Base-by-base conservation (phyloP, 1,140 invertebrate genomes). In the Conus ventricosus region DNA sequence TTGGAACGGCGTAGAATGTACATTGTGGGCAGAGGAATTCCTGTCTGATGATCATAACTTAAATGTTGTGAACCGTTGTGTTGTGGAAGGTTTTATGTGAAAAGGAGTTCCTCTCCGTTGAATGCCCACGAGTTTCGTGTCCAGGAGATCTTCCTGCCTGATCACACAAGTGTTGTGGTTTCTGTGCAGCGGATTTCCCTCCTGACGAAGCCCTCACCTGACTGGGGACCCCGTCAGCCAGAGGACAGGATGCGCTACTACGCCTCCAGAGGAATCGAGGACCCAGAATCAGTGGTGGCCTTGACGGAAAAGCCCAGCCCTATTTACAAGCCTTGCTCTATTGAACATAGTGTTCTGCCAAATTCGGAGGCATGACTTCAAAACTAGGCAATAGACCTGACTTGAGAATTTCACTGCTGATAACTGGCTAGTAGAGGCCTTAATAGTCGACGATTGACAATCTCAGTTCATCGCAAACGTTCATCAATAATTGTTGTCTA, bases 141-240 rank as follows among this genome's bases (percentile, higher is more conserved):
- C 39, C 39, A 39, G 39, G 3, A 39, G 39, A 39, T 39, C 3
- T 39, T 39, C 3, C 39, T 39, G 39, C 39, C 39, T 39, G 39
- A 39, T 39, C 39, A 39, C 39, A 39, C 39, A 39, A 39, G 39
- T 39, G 39, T 39, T 81, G 27, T 17, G 75, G 20, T 10, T 27
- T 78, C 25, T 81, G 80, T 81, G 51, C 80, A 81, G 80, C 85
- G 92, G 85, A n/a, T 93, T 13, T 88, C 87, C 57, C 89, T 91
- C 67, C 86, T 93, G 60, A 89, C 87, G 5, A 92, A 88, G 57
- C 93, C 94, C 23, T 86, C 90, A 5, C 80, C 88, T 57, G 88
- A 91, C 54, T 94, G 94, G 94, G 94, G 94, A 71, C 94, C 94
- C 39, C 88, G 91, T 55, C 81, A 89, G 23, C 88, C 88, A 15